Base-by-base conservation (phyloP, 2,888 invertebrate species). In the Achlya flavicornis region DNA sequence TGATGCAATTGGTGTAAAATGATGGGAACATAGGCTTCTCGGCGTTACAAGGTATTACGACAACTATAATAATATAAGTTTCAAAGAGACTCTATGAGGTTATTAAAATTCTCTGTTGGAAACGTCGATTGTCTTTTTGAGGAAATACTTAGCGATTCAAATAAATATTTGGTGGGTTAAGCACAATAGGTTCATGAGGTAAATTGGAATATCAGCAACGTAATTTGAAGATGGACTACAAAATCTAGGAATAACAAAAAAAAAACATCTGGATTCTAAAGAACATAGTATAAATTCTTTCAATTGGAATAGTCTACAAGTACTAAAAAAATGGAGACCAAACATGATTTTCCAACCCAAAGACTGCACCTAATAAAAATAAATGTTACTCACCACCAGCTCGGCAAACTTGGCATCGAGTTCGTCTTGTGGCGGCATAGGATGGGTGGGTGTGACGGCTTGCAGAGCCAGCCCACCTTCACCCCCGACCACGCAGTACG, bases 341-440 rank as follows among this genome's bases (percentile, higher is more conserved):
- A 10, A n/a, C 5, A 7, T n/a, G n/a, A 0, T 5, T n/a, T n/a
- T n/a, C n/a, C n/a, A n/a, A 46, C n/a, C 46, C 14, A 46, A 46
- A n/a, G 41, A 11, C 12, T 38, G 26, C 10, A 38, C 10, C 0
- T 10, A 38, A 38, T 4, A 46, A n/a, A 58, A 0, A 10, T 11
- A 6, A 57, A 59, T 8, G 16, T 38, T 67, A 94, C 96, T 95
- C 85, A 97, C 97, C 89, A 99, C 98, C 76, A 99, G 95, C 90
- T 99, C 98, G 10, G 98, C 97, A 91, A 99, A 98, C 94, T 97
- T 98, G 71, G 97, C 96, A 88, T 99, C 98, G 76, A 99, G 95
- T 90, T 99, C 98, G 77, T 98, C 97, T 81, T 97, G 96, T 3
- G 98, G 96, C 26, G 98, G 98, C 98, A 98, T 98, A 41, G 98